Evolutionary conservation across 2,888 invertebrate genomes (phyloP), one percentile per base, ranked within the genome.

Genomic region (Julus scandinavius): DNA sequence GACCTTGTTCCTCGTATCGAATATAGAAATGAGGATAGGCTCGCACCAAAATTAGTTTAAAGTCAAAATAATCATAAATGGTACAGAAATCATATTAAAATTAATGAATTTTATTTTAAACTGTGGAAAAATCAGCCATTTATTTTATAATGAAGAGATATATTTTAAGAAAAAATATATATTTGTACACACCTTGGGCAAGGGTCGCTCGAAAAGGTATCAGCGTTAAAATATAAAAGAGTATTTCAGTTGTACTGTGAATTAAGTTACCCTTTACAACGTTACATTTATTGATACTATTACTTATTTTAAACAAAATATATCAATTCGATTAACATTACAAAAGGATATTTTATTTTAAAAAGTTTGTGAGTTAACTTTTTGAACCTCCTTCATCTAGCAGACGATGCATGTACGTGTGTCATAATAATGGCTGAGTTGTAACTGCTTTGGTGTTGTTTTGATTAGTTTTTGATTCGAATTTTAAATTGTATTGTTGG

Each of bases 1-100:
- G 72, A 72, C 72, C 72, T 72, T 72, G 72, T 29, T 72, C 72
- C 72, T 72, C 72, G 72, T 72, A 72, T 72, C 72, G 72, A 72
- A 29, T 72, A 72, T 72, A 29, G 29, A 72, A 29, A 29, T 72
- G 72, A 72, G 29, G 9, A 72, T 29, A 72, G 72, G 72, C 72
- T 72, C 72, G 72, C 72, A 72, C 72, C 29, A 0, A 72, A 72
- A 29, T 29, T 63, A n/a, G 20, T 29, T 72, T 72, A 29, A 72
- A 9, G 29, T 72, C 0, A 29, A 72, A 29, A 20, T 1, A 1
- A 72, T 9, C 1, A 9, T 7, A 29, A 20, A 9, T 72, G 72
- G n/a, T 1, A 20, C 29, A 20, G 11, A 72, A 72, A 29, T 7
- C 11, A 29, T 9, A 1, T 72, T 6, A 20, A 9, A 54, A 72